Conservation (phyloP, 2,888 invertebrate species). For the Troides helena region DNA sequence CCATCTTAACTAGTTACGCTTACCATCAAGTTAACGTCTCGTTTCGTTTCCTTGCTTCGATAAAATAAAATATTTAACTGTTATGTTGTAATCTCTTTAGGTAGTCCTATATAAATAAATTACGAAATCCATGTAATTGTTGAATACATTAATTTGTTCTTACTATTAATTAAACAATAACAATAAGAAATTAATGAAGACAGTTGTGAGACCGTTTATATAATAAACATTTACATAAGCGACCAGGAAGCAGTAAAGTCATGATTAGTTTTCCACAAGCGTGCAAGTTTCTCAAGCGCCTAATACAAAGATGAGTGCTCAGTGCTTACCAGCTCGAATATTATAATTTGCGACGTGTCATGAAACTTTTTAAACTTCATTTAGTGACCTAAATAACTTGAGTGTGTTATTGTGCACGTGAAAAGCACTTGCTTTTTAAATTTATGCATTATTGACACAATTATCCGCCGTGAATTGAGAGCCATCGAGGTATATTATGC, state of each 20-base stretch:
- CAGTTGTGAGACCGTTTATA: background rate
- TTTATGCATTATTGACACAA: constrained; percentile 26
- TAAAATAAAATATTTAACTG: no score
- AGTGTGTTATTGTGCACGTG: constrained; percentile 12
- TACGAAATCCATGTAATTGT: no score
- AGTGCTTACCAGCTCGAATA: constrained; percentile 17
- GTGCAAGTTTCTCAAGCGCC: constrained; percentile 23
- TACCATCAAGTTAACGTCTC: no score
- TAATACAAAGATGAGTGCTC: constrained; percentile 28
- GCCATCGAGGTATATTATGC: background rate
- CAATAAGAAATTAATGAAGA: constrained; percentile 8
- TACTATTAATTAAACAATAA: background rate
- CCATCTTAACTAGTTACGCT: no score
- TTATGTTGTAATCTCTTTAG: background rate
- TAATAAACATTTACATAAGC: constrained; percentile 19
- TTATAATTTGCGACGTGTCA: constrained; percentile 22
- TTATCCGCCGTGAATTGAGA: background rate
- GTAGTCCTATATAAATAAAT: no score
- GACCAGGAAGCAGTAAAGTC: constrained; percentile 13
- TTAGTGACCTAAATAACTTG: constrained; percentile 25
- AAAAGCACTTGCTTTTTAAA: constrained; percentile 13
- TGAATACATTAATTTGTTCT: no score
- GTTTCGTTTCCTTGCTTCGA: no score
- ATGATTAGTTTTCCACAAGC: constrained; percentile 27
- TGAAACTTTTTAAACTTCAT: constrained; percentile 20